phyloP scores from a whole-genome alignment of 2,888 invertebrate species.

The Bellardia pandia region DNA sequence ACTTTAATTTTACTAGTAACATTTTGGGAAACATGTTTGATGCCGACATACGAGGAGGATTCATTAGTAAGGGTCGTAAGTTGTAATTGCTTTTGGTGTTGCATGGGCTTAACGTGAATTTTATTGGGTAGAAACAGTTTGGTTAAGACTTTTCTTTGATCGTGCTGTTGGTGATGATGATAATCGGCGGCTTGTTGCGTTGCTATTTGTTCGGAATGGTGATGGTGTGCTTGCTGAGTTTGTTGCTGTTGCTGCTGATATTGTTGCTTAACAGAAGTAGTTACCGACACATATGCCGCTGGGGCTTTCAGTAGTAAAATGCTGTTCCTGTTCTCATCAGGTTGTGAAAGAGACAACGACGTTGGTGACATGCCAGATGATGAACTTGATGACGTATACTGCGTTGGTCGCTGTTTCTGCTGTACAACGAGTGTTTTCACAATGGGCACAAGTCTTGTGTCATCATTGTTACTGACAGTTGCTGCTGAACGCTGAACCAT shows the following conservation, averaged over 20 bases:
- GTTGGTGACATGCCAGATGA: conserved; percentile 19
- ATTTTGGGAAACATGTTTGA: conserved; percentile 42
- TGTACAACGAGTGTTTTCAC: conserved; percentile 30
- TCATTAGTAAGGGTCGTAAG: conserved; percentile 11
- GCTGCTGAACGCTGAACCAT: not conserved
- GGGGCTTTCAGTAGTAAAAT: conserved; percentile 50
- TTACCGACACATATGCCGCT: conserved; percentile 13
- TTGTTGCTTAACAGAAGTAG: conserved; percentile 39
- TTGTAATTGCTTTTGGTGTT: conserved; percentile 45
- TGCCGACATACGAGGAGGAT: conserved; percentile 23
- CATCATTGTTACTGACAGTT: not conserved
- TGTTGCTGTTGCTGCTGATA: conserved; percentile 17
- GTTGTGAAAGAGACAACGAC: conserved; percentile 12
- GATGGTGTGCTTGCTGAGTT: conserved; percentile 10
- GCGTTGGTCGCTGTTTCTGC: conserved; percentile 17
- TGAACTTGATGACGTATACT: conserved; percentile 24
- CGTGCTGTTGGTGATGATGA: conserved; percentile 58
- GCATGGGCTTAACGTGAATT: conserved; percentile 52
- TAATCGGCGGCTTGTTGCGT: conserved; percentile 43
- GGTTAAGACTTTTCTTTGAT: conserved; percentile 58
- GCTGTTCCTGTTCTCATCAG: conserved; percentile 59
- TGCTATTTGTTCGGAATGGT: conserved; percentile 1
- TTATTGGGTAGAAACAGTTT: conserved; percentile 62
- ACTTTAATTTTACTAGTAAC: conserved; percentile 36
- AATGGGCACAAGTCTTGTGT: not conserved